Evolutionary conservation across 2,888 invertebrate genomes (phyloP).

Genomic region (Pandemis heparana): DNA sequence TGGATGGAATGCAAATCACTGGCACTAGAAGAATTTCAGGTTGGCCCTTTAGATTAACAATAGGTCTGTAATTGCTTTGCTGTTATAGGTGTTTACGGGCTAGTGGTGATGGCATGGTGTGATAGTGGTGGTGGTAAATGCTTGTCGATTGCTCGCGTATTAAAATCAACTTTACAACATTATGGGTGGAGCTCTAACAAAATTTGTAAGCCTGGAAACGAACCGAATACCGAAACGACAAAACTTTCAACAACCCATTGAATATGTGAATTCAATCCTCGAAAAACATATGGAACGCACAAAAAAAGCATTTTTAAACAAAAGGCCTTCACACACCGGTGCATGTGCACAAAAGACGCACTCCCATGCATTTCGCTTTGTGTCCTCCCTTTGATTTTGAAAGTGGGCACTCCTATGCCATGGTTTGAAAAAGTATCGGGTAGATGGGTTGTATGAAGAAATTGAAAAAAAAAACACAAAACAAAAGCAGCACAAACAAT

Average conservation of each 20-base stretch:
- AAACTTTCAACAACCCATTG: constrained; percentile 29
- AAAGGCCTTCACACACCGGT: constrained; percentile 36
- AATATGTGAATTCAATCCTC: constrained; percentile 36
- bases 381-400: constrained; percentile 38
- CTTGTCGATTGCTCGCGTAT: too few species aligned
- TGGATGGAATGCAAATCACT: too few species aligned
- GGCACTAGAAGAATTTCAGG: too few species aligned
- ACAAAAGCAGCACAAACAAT: background rate
- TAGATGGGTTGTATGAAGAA: background rate
- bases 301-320: constrained; percentile 35
- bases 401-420: constrained; percentile 35
- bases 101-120: too few species aligned
- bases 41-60: too few species aligned
- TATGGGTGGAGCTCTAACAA: background rate
- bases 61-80: too few species aligned
- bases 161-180: too few species aligned
- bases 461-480: background rate
- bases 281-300: constrained; percentile 35
- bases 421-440: constrained; percentile 9
- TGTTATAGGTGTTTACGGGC: too few species aligned
- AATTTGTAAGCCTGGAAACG: background rate
- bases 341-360: constrained; percentile 42
- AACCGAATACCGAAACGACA: constrained; percentile 8
- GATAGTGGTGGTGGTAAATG: too few species aligned
- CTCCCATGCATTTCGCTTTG: constrained; percentile 43